Evolutionary conservation across 2,888 invertebrate genomes (phyloP), one percentile per base, ranked within the genome.

Genomic region (Microchrysa polita): DNA sequence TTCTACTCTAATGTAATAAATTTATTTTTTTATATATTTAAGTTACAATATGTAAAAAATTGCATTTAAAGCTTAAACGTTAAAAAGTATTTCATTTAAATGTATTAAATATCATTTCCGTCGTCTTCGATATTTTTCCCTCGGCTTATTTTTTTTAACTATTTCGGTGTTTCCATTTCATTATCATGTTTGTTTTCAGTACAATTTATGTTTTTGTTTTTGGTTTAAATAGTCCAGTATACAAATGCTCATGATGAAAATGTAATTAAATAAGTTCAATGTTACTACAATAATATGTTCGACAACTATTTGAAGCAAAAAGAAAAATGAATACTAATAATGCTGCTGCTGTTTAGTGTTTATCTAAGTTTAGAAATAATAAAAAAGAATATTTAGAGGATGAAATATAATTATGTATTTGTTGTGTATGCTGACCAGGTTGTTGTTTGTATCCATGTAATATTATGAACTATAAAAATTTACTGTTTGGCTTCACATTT

Each of bases 41-140:
- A 27, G 27, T 52, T 67, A 69, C 40, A 40, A 34, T 69, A 69
- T 34, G 27, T 34, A 55, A 69, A 69, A 67, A 69, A 34, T 67
- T 69, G 69, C 57, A 69, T 69, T 69, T 69, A 69, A 69, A 69
- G 69, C 69, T 69, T 69, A 69, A 55, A 69, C 9, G 69, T 69
- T 69, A 57, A 69, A 67, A 69, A 69, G 57, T 69, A 63, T 63
- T 40, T 34, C 20, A 57, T 55, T 69, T 61, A 18, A 65, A 23
- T 65, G 42, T 44, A 48, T 65, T 48, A 4, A 34, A 34, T 34
- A 55, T 69, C 57, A 27, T 20, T 55, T 57, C 12, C 57, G 40
- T 34, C 57, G 40, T 55, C 23, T 7, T 27, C 34, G n/a, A n/a
- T n/a, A n/a, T 67, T 52, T 53, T 67, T 16, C 42, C 5, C 20